Conservation (phyloP, 2,113 vertebrate genomes). For the Lonchura striata region DNA sequence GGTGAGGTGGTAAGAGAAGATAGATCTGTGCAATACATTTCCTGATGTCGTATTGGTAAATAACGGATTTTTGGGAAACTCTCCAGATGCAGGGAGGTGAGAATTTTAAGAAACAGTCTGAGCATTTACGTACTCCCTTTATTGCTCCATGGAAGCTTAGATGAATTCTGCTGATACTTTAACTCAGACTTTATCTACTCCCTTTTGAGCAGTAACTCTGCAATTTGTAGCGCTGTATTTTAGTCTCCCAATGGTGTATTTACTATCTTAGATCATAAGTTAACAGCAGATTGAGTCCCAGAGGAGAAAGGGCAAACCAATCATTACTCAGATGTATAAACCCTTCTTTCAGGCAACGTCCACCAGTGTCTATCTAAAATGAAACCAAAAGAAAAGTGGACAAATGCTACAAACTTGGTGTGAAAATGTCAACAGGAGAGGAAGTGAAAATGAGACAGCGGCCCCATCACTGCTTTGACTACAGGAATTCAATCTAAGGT, state of each 20-base stretch:
- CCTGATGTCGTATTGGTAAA: background rate
- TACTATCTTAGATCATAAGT: background rate
- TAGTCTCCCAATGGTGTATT: background rate
- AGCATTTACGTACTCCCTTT: background rate
- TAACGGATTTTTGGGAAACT: background rate
- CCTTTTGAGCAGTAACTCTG: background rate
- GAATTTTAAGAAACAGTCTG: background rate
- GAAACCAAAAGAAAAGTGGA: conserved; percentile 22
- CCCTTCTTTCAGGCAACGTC: background rate
- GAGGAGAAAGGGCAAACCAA: background rate
- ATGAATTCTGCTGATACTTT: background rate
- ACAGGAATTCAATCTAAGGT: conserved; percentile 46
- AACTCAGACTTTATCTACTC: background rate
- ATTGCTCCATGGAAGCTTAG: background rate
- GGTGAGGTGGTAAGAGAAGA: background rate
- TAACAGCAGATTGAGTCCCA: background rate
- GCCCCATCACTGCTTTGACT: conserved; percentile 35
- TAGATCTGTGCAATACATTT: background rate
- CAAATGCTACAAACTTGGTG: conserved; percentile 15
- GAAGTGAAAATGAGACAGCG: conserved; percentile 18
- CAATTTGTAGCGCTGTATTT: background rate
- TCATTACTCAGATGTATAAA: background rate
- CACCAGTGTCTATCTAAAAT: background rate
- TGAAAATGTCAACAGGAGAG: conserved; percentile 32
- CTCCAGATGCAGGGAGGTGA: background rate